These are phyloP conservation scores for Trichoplax adhaerens DNA, from an alignment of 37 sponge, comb jelly and placozoan genomes.

Conservation along the genomic window DNA sequence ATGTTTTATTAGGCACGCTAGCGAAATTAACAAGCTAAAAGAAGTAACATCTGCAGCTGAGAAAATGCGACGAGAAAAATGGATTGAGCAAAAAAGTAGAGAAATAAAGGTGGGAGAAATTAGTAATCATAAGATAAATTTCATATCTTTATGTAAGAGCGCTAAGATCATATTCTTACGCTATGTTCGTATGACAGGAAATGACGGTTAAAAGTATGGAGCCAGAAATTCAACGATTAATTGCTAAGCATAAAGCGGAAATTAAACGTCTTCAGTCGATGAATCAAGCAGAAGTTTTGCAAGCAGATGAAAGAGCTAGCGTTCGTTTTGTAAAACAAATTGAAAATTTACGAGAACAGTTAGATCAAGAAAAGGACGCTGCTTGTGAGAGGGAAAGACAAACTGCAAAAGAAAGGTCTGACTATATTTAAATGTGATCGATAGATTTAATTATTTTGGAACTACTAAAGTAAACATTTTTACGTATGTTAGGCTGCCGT, in stretches of 20 bases:
- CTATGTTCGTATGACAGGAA: constrained; percentile 23
- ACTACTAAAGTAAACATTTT: no score
- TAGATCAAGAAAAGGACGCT: constrained; percentile 62
- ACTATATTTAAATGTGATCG: no score
- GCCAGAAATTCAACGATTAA: constrained; percentile 88
- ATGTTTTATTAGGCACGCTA: constrained; percentile 12
- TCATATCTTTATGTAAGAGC: background rate
- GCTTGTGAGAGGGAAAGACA: constrained; percentile 84
- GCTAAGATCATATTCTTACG: background rate
- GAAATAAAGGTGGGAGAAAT: constrained; percentile 38
- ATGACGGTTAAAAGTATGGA: constrained; percentile 82
- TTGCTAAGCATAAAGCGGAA: constrained; percentile 80
- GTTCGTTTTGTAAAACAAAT: constrained; percentile 62
- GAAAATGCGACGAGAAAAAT: constrained; percentile 59
- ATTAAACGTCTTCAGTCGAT: constrained; percentile 55
- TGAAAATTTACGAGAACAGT: constrained; percentile 65
- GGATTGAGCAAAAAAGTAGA: constrained; percentile 62
- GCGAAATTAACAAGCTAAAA: constrained; percentile 51
- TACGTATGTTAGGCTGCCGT: no score
- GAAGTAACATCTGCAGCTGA: constrained; percentile 59
- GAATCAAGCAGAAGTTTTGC: constrained; percentile 65
- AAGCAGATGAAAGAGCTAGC: constrained; percentile 75
- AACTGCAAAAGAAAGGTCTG: constrained; percentile 52
- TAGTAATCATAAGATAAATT: background rate
- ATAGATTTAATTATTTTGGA: no score